Conservation (phyloP, 2,888 invertebrate species). For the Lissonota sp. region DNA sequence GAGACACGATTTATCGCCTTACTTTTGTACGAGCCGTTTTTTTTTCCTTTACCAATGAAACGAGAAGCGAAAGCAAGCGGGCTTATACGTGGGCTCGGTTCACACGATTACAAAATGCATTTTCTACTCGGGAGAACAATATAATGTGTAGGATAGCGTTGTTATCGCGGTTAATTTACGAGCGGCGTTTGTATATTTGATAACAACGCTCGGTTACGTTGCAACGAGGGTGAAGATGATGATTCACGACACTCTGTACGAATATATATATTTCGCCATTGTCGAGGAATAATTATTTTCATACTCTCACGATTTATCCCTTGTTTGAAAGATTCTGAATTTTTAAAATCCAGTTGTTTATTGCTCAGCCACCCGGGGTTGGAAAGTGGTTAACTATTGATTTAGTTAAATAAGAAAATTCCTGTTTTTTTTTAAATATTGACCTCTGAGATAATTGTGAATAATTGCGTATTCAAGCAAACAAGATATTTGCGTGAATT, state of each 20-base stretch:
- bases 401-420: no score
- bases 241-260: constrained; percentile 40
- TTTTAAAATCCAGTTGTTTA: no score
- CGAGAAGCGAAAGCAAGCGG: no score
- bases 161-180: constrained; percentile 58
- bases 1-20: no score
- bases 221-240: constrained; percentile 32
- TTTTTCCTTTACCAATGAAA: neutral
- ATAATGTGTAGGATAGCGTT: constrained; percentile 28
- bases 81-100: neutral
- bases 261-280: constrained; percentile 13
- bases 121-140: constrained; percentile 37
- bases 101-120: constrained; percentile 14
- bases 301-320: neutral
- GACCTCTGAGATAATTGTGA: no score
- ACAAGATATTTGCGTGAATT: no score
- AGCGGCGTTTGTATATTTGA: constrained; percentile 26
- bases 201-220: constrained; percentile 22
- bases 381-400: no score
- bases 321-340: no score
- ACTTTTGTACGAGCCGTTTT: neutral
- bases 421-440: no score
- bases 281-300: constrained; percentile 18
- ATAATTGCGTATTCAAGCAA: no score
- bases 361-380: no score